Percentiles rank a stretch among this genome's conserved stretches.
Evolutionary conservation across 2,113 vertebrate genomes (phyloP).

Genomic region (Haplochromis vanheusdeni): DNA sequence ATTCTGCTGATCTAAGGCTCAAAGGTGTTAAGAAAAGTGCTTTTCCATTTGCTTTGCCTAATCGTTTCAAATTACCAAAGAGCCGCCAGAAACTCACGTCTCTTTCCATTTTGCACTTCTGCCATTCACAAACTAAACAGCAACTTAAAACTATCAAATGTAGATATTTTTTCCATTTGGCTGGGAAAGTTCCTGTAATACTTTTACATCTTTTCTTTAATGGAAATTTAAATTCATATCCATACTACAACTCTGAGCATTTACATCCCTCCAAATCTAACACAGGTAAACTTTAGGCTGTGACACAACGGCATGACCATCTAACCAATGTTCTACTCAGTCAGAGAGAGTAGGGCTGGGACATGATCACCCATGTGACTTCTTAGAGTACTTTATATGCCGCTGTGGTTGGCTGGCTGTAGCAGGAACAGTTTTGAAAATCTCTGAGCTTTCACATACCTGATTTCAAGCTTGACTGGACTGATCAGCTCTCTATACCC

Average conservation of each 20-base stretch:
- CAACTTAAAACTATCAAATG: background rate
- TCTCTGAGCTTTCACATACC: background rate
- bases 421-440: background rate
- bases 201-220: background rate
- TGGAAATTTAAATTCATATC: background rate
- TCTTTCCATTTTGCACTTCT: background rate
- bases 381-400: background rate
- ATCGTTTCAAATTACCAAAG: background rate
- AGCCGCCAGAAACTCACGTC: background rate
- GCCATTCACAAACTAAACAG: background rate
- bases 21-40: background rate
- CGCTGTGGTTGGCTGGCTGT: background rate
- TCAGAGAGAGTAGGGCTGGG: background rate
- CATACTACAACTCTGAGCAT: background rate
- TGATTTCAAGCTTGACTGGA: background rate
- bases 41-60: background rate
- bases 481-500: background rate
- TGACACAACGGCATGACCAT: background rate
- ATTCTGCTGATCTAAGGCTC: background rate
- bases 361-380: background rate
- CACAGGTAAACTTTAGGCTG: background rate
- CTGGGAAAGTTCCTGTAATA: background rate
- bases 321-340: background rate
- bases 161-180: background rate
- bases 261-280: background rate